phyloP scores from a whole-genome alignment of 2,113 vertebrate genomes.

The Alaudala cheleensis region DNA sequence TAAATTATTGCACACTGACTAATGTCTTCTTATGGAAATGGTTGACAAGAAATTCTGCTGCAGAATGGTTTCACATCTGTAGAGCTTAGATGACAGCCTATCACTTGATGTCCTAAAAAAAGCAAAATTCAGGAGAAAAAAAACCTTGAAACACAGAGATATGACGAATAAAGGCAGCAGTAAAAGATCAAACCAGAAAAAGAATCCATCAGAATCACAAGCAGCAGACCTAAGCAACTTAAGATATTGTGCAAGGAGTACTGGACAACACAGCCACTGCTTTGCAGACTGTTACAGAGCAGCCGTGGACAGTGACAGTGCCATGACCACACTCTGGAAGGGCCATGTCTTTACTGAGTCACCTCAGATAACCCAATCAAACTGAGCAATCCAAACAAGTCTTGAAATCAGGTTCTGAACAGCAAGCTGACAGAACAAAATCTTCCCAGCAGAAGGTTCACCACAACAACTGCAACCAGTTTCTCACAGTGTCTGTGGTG shows the following conservation, averaged over 20 bases:
- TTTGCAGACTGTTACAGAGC: neutral
- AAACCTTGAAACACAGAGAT: neutral
- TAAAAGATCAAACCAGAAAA: neutral
- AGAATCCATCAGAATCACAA: neutral
- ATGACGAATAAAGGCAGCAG: neutral
- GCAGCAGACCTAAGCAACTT: neutral
- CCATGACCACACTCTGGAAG: neutral
- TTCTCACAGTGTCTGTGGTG: neutral
- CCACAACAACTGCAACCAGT: neutral
- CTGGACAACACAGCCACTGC: neutral
- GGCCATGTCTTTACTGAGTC: neutral
- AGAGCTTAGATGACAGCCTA: neutral
- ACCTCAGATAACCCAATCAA: neutral
- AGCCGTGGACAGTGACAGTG: neutral
- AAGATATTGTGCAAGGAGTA: neutral
- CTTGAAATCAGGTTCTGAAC: neutral
- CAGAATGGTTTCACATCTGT: neutral
- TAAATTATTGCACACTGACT: neutral
- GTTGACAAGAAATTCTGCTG: neutral
- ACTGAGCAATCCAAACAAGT: neutral
- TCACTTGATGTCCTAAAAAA: neutral
- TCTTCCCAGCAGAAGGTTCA: neutral
- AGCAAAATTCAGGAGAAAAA: neutral
- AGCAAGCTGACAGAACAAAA: neutral
- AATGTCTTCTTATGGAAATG: neutral